Evolutionary conservation across 2,113 vertebrate genomes (phyloP).

Genomic region (Ptychochromis oligacanthus): DNA sequence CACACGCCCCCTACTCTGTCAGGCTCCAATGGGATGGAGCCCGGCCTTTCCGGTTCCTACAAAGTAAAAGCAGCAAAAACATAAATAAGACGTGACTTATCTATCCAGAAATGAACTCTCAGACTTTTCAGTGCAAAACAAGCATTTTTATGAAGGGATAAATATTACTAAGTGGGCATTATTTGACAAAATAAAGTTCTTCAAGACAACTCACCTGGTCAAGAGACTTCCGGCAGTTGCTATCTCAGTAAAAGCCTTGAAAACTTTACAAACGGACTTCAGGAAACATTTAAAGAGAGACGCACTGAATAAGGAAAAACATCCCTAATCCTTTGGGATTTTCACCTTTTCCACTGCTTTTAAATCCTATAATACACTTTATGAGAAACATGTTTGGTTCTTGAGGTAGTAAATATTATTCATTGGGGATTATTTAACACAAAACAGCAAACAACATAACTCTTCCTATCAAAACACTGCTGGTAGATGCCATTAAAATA

Average conservation of each 20-base stretch:
- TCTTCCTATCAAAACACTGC: not conserved
- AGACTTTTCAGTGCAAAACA: not conserved
- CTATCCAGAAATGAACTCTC: not conserved
- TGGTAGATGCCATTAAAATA: not conserved
- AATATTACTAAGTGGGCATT: not conserved
- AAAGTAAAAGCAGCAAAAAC: slow-evolving; percentile 20
- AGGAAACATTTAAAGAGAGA: not conserved
- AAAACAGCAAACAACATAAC: no score
- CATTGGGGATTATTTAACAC: no score
- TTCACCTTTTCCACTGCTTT: no score
- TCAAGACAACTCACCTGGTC: not conserved
- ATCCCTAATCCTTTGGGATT: no score
- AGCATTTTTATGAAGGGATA: not conserved
- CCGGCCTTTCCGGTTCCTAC: not conserved
- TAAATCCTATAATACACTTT: not conserved
- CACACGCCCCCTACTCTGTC: slow-evolving; percentile 56
- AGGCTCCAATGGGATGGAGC: not conserved
- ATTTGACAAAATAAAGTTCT: not conserved
- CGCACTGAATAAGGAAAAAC: not conserved
- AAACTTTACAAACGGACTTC: not conserved
- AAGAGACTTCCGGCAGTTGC: not conserved
- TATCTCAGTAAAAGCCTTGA: not conserved
- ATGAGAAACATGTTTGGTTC: not conserved
- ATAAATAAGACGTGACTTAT: not conserved
- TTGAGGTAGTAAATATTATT: no score